Evolutionary conservation across 2,888 invertebrate genomes (phyloP).

Genomic region (Meteorus colon): DNA sequence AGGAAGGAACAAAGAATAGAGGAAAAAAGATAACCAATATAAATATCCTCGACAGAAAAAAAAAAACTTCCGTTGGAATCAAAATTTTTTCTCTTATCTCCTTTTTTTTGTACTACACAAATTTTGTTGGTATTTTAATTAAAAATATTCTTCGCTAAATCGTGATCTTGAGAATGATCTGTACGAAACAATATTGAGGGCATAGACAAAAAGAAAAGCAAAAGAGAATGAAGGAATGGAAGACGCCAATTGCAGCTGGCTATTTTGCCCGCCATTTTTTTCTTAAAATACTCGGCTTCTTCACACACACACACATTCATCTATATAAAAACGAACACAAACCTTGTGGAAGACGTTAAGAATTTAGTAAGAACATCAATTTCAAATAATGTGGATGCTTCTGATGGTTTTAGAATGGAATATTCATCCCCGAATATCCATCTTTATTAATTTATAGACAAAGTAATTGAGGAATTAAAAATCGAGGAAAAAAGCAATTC

Average conservation of each 20-base stretch:
- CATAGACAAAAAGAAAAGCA: neutral
- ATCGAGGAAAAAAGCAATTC: no score
- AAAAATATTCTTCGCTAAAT: neutral
- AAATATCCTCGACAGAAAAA: neutral
- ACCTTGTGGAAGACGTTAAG: neutral
- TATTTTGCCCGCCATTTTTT: neutral
- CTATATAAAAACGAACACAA: neutral
- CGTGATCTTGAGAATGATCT: neutral
- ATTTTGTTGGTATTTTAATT: neutral
- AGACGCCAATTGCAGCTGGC: conserved; percentile 3
- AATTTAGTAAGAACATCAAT: neutral
- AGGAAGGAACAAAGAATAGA: neutral
- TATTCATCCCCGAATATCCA: no score
- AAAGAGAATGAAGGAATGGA: neutral
- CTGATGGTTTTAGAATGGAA: no score
- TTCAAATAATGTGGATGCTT: no score
- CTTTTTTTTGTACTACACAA: neutral
- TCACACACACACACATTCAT: neutral
- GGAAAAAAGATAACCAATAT: conserved; percentile 22
- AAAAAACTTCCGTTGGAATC: neutral
- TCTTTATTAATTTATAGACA: no score
- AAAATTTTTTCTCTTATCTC: neutral
- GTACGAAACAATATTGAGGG: neutral
- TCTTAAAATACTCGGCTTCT: neutral
- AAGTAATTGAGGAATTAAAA: no score